Conservation (phyloP, 2,888 invertebrate genomes). For the Cephus runcator region DNA sequence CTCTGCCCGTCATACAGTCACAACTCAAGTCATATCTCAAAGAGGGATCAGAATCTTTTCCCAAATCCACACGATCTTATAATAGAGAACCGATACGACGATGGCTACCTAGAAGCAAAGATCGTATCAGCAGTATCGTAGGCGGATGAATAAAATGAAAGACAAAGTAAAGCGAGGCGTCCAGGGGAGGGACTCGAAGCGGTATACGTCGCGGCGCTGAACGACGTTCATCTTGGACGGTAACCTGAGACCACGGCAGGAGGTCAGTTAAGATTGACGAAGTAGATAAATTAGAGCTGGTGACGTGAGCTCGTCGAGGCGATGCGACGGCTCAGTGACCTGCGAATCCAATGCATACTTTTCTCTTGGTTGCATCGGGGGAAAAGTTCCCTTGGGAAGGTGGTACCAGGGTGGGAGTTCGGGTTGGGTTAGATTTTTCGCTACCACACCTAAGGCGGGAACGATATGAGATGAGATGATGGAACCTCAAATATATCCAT, state of each 20-base stretch:
- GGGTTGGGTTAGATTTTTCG: background rate
- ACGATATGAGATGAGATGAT: too few relatives aligned
- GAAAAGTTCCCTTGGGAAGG: background rate
- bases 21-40: too few relatives aligned
- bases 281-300: slow-evolving; percentile 60
- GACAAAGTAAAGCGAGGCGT: slow-evolving; percentile 35
- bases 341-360: slow-evolving; percentile 64
- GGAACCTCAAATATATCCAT: slow-evolving; percentile 25
- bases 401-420: background rate
- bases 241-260: slow-evolving; percentile 59
- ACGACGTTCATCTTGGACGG: slow-evolving; percentile 39
- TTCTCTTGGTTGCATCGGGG: slow-evolving; percentile 26
- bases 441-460: too few relatives aligned
- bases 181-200: background rate
- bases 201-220: slow-evolving; percentile 27
- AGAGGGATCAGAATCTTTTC: too few relatives aligned
- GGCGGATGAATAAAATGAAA: slow-evolving; percentile 35
- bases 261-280: slow-evolving; percentile 64
- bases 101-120: too few relatives aligned
- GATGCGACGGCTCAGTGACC: slow-evolving; percentile 64
- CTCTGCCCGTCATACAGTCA: too few relatives aligned
- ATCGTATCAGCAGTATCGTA: too few relatives aligned
- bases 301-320: slow-evolving; percentile 55
- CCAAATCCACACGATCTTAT: background rate
- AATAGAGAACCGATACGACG: too few relatives aligned